Conservation (phyloP, 2,888 invertebrate genomes). For the Synanthedon myopaeformis region DNA sequence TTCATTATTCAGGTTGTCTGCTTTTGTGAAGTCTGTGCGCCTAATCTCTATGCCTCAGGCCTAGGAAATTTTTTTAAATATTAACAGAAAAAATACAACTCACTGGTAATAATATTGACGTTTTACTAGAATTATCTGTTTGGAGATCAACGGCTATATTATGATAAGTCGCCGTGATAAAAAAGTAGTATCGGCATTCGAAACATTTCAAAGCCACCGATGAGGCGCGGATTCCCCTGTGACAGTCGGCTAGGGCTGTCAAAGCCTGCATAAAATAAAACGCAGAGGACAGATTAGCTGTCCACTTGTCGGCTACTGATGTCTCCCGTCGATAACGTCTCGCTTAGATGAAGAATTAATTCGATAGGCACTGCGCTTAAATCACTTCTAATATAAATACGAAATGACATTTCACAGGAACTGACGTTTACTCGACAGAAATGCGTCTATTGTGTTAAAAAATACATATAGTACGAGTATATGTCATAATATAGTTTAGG, state of each 20-base stretch:
- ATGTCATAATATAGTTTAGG: too few relatives aligned
- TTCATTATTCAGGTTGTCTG: too few relatives aligned
- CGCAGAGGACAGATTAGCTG: constrained; percentile 35
- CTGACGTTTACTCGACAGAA: background rate
- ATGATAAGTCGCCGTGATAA: background rate
- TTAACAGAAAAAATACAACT: too few relatives aligned
- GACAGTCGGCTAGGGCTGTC: constrained; percentile 23
- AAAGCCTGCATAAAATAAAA: constrained; percentile 30
- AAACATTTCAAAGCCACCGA: background rate
- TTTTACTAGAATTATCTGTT: too few relatives aligned
- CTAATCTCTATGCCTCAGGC: too few relatives aligned
- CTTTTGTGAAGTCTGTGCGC: too few relatives aligned
- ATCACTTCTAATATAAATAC: constrained; percentile 32
- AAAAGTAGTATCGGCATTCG: background rate
- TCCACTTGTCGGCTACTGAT: constrained; percentile 27
- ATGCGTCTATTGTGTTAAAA: background rate
- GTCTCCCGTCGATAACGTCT: constrained; percentile 44
- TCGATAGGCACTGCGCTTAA: constrained; percentile 43
- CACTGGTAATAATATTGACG: too few relatives aligned
- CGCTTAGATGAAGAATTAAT: constrained; percentile 50
- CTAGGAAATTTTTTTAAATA: too few relatives aligned
- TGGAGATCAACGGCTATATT: too few relatives aligned
- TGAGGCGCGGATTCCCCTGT: constrained; percentile 6
- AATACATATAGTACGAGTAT: background rate
- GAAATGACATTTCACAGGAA: constrained; percentile 26